phyloP scores from a whole-genome alignment of 2,797 vertebrate genomes.

The Salmo trutta region DNA sequence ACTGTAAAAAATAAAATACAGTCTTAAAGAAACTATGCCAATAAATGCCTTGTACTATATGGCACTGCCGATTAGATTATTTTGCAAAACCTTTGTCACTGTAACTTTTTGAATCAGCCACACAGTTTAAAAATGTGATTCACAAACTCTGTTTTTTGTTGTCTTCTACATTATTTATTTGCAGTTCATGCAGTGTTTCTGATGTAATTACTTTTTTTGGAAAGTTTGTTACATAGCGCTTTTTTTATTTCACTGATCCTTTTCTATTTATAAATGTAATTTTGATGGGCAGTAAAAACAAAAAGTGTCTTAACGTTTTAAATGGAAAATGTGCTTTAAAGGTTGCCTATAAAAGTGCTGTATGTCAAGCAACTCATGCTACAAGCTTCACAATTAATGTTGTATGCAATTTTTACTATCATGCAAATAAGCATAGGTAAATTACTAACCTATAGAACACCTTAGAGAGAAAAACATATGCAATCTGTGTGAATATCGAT shows the following conservation, averaged over 20 bases:
- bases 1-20: slow-evolving; percentile 90
- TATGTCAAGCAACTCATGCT: slow-evolving; percentile 98
- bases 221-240: slow-evolving; percentile 59
- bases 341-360: slow-evolving; percentile 99
- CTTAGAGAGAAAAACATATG: slow-evolving; percentile 97
- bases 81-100: slow-evolving; percentile 97
- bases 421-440: slow-evolving; percentile 99
- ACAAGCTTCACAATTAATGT: slow-evolving; percentile 99
- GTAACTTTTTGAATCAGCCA: slow-evolving; percentile 90
- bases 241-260: slow-evolving; percentile 74
- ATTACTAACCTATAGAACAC: slow-evolving; percentile 96
- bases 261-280: slow-evolving; percentile 99
- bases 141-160: slow-evolving; percentile 73
- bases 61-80: slow-evolving; percentile 99
- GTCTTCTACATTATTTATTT: slow-evolving; percentile 92
- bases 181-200: slow-evolving; percentile 88
- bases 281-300: slow-evolving; percentile 98
- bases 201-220: slow-evolving; percentile 86
- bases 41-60: slow-evolving; percentile 99
- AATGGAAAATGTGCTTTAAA: slow-evolving; percentile 99
- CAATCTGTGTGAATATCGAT: slow-evolving; percentile 99
- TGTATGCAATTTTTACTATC: slow-evolving; percentile 99
- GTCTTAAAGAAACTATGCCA: slow-evolving; percentile 99
- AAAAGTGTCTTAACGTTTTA: slow-evolving; percentile 97
- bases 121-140: slow-evolving; percentile 94